A percentile compares a stretch with the other conserved stretches of the same genome.
phyloP scores from a whole-genome alignment of 1,140 invertebrate species.

The Diuraphis noxia region DNA sequence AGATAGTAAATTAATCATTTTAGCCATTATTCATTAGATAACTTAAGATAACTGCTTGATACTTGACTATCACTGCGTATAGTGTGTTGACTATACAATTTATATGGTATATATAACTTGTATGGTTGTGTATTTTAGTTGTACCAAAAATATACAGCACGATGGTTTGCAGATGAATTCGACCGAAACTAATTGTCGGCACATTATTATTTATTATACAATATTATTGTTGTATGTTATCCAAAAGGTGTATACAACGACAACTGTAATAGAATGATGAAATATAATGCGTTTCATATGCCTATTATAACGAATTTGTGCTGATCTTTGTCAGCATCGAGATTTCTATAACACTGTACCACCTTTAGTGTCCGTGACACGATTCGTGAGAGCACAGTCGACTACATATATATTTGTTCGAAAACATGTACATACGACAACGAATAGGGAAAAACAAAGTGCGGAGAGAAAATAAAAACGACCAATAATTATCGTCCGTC shows the following conservation, averaged over 20 bases:
- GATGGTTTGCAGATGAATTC: constrained; percentile 22
- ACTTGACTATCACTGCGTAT: background rate
- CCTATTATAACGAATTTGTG: constrained; percentile 44
- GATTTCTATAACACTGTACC: constrained; percentile 35
- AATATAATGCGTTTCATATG: constrained; percentile 14
- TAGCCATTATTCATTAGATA: background rate
- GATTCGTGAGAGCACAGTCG: constrained; percentile 15
- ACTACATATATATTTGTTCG: background rate
- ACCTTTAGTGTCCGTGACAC: constrained; percentile 43
- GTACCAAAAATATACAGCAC: background rate
- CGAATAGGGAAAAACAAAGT: background rate
- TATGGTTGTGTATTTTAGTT: background rate
- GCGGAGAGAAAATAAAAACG: background rate
- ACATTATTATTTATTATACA: background rate
- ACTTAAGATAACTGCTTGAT: background rate
- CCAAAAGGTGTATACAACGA: constrained; percentile 18
- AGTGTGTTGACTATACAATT: background rate
- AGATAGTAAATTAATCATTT: background rate
- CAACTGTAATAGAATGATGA: constrained; percentile 39
- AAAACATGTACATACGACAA: background rate
- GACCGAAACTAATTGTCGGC: constrained; percentile 41
- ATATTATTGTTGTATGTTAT: constrained; percentile 32
- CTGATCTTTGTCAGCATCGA: constrained; percentile 42
- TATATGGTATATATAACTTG: background rate
- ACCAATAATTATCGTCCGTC: background rate